A percentile compares a stretch with the other conserved stretches of the same genome.
phyloP scores from a whole-genome alignment of 2,888 invertebrate species.

The Dryobotodes eremita region DNA sequence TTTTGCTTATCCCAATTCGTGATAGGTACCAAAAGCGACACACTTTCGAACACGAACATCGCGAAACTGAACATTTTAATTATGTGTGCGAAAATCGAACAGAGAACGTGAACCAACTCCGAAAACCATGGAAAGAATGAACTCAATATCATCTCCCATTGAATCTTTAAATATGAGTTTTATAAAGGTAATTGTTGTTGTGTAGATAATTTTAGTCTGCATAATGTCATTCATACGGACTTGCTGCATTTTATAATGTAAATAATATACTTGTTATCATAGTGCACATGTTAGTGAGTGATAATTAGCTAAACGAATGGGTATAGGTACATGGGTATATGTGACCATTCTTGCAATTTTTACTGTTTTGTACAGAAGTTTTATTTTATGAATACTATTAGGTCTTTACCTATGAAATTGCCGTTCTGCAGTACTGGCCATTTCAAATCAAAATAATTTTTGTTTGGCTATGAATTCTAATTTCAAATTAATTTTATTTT shows the following conservation, averaged over 20 bases:
- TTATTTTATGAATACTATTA: neutral
- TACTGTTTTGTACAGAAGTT: neutral
- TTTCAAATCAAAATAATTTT: too few relatives aligned
- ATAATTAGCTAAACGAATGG: conserved; percentile 12
- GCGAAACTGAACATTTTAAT: neutral
- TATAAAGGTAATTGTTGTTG: neutral
- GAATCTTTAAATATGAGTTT: neutral
- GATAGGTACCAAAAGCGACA: neutral
- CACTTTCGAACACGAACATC: neutral
- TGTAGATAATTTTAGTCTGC: neutral
- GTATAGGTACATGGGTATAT: neutral
- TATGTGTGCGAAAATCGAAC: neutral
- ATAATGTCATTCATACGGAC: neutral
- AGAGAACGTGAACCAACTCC: neutral
- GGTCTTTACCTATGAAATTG: too few relatives aligned
- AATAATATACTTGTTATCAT: conserved; percentile 29
- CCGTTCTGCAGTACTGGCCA: too few relatives aligned
- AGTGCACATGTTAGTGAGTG: conserved; percentile 18
- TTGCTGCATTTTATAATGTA: conserved; percentile 5
- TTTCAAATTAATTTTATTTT: too few relatives aligned
- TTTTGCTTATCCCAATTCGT: neutral
- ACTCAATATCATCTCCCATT: neutral
- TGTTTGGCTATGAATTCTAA: too few relatives aligned
- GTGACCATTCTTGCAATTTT: too few relatives aligned
- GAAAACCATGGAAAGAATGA: conserved; percentile 1